Evolutionary conservation across 1,140 invertebrate genomes (phyloP).

Genomic region (Teleopsis dalmanni): DNA sequence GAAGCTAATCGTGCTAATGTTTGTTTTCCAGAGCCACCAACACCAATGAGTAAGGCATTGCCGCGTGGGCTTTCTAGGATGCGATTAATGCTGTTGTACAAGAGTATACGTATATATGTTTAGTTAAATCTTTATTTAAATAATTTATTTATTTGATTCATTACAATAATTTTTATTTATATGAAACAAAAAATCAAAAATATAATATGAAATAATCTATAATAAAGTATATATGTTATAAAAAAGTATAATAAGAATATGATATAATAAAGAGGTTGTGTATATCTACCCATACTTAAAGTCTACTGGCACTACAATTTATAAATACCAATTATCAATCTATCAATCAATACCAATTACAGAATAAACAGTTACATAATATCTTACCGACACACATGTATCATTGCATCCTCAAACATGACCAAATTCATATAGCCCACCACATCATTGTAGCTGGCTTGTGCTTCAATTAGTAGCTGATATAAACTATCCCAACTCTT

Average conservation of each 20-base stretch:
- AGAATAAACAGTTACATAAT: too few species aligned
- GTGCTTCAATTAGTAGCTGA: constrained; percentile 71
- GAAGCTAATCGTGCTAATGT: constrained; percentile 80
- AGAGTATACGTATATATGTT: too few species aligned
- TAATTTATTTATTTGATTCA: too few species aligned
- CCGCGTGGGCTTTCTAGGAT: constrained; percentile 87
- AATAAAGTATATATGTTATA: neutral
- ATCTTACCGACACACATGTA: constrained; percentile 73
- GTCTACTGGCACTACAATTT: too few species aligned
- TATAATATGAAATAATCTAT: neutral
- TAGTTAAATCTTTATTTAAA: too few species aligned
- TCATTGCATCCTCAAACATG: constrained; percentile 92
- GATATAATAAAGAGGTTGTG: too few species aligned
- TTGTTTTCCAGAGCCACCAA: constrained; percentile 93
- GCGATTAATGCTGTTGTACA: constrained; percentile 78
- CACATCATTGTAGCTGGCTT: constrained; percentile 76
- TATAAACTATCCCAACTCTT: constrained; percentile 64
- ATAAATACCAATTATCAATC: too few species aligned
- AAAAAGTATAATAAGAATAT: too few species aligned
- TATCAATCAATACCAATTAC: too few species aligned
- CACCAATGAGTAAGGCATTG: constrained; percentile 86
- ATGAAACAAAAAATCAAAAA: neutral
- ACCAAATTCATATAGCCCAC: constrained; percentile 92
- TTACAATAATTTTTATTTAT: too few species aligned
- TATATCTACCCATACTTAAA: too few species aligned